Percentiles rank a stretch among this genome's conserved stretches.
Evolutionary conservation across 1,140 invertebrate genomes (phyloP).

Genomic region (Drosophila kanapiae): DNA sequence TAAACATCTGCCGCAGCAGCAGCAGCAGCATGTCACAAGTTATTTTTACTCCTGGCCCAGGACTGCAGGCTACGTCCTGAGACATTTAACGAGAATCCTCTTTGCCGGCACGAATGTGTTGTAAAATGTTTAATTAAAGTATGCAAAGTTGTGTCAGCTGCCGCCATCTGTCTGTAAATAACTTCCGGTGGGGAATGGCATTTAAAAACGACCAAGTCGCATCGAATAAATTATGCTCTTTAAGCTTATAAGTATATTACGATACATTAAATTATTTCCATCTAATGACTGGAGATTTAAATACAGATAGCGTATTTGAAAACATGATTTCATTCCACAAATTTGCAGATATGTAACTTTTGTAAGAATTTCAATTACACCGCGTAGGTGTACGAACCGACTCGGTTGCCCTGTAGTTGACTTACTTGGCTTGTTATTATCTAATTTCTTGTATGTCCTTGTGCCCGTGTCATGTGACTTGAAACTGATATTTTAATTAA

Average conservation of each 20-base stretch:
- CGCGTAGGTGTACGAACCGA: conserved; percentile 25
- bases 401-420: conserved; percentile 31
- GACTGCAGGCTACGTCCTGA: conserved; percentile 61
- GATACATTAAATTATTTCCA: too few species aligned
- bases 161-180: conserved; percentile 62
- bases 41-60: conserved; percentile 48
- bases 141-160: conserved; percentile 74
- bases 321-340: neutral
- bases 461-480: conserved; percentile 52
- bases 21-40: conserved; percentile 33
- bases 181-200: conserved; percentile 48
- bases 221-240: conserved; percentile 13
- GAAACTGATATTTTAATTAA: conserved; percentile 79
- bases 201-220: neutral
- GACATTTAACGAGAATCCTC: conserved; percentile 69
- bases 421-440: conserved; percentile 34
- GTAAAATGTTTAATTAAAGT: conserved; percentile 77
- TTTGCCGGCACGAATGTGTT: conserved; percentile 37
- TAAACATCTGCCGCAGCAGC: conserved; percentile 44
- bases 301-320: neutral
- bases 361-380: neutral
- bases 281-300: neutral
- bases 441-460: conserved; percentile 30
- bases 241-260: neutral
- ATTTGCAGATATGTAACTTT: neutral